Conservation (phyloP, 2,113 vertebrate species). For the Cygnus atratus region DNA sequence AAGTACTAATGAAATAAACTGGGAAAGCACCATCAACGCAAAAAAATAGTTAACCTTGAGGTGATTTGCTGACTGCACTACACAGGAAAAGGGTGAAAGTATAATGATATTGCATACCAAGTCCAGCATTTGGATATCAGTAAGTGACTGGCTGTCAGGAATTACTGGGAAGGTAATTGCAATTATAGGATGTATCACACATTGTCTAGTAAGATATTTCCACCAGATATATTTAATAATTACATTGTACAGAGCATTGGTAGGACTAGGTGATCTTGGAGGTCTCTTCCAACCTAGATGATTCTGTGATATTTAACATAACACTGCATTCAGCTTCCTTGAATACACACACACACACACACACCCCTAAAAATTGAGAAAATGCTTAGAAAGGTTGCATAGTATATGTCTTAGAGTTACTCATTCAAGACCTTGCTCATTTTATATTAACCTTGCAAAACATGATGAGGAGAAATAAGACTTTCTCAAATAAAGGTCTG, state of each 20-base stretch:
- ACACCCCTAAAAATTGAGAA: neutral
- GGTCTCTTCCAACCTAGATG: too few species aligned
- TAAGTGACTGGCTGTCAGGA: neutral
- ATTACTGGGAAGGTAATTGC: neutral
- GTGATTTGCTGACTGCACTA: neutral
- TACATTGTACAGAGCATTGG: neutral
- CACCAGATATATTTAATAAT: neutral
- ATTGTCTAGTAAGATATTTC: neutral
- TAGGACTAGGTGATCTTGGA: too few species aligned
- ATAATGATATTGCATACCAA: neutral
- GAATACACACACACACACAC: neutral
- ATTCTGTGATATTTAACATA: neutral
- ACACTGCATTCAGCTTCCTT: neutral
- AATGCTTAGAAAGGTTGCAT: neutral
- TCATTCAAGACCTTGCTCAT: neutral
- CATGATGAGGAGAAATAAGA: neutral
- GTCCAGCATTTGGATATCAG: neutral
- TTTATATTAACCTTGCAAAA: neutral
- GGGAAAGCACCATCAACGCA: neutral
- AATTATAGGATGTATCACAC: neutral
- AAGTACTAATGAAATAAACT: neutral
- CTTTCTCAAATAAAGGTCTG: neutral
- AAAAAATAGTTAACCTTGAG: neutral
- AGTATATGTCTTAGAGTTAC: neutral
- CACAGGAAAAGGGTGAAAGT: neutral